Evolutionary conservation across 2,888 invertebrate genomes (phyloP).

Genomic region (Allygus modestus): DNA sequence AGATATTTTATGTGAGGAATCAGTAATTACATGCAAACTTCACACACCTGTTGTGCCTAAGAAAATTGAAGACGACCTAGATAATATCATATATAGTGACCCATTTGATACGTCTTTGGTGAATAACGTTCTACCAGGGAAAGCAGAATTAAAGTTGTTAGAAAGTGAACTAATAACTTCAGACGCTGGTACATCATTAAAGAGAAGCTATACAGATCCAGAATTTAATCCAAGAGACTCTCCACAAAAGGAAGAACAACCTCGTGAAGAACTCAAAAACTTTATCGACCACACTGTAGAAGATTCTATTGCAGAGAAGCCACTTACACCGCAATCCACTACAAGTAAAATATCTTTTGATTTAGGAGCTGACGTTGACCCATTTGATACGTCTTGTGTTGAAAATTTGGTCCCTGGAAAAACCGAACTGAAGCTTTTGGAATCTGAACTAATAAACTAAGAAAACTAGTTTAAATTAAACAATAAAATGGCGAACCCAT

Average conservation of each 20-base stretch:
- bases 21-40: conserved; percentile 66
- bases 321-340: conserved; percentile 73
- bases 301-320: conserved; percentile 73
- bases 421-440: conserved; percentile 86
- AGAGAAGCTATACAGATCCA: conserved; percentile 69
- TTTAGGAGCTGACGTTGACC: conserved; percentile 80
- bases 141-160: conserved; percentile 86
- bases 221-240: conserved; percentile 70
- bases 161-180: conserved; percentile 85
- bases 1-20: conserved; percentile 73
- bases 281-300: conserved; percentile 68
- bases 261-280: conserved; percentile 51
- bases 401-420: conserved; percentile 85
- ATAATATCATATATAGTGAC: conserved; percentile 77
- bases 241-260: conserved; percentile 58
- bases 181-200: conserved; percentile 73
- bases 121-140: conserved; percentile 81
- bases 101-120: conserved; percentile 93
- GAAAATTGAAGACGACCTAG: conserved; percentile 72
- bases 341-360: conserved; percentile 70
- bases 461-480: conserved; percentile 69
- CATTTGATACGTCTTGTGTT: conserved; percentile 91
- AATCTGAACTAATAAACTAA: conserved; percentile 81
- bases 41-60: conserved; percentile 70
- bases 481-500: conserved; percentile 85